Evolutionary conservation across 2,888 invertebrate species (phyloP).

Genomic region (Microctonus hyperodae): DNA sequence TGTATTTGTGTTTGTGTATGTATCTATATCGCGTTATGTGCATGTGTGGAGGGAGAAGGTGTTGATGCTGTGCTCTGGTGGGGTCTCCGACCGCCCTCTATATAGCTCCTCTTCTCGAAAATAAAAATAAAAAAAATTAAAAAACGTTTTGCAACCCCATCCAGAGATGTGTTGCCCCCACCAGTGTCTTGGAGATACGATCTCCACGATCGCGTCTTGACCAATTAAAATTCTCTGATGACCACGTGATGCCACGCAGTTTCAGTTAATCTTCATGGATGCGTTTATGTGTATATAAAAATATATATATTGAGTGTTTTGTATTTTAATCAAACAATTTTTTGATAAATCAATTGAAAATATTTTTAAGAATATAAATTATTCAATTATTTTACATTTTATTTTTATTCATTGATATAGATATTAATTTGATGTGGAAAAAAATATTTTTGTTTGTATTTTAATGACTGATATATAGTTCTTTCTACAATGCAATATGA

Average conservation of each 20-base stretch:
- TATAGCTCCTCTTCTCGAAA: constrained; percentile 33
- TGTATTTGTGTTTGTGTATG: not conserved
- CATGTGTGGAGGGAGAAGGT: constrained; percentile 19
- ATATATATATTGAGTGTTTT: not conserved
- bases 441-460: too few species aligned
- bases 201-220: constrained; percentile 44
- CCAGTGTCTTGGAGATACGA: constrained; percentile 29
- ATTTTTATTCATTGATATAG: too few species aligned
- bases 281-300: not conserved
- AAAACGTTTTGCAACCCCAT: constrained; percentile 34
- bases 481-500: too few species aligned
- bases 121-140: not conserved
- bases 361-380: too few species aligned
- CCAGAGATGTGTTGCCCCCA: constrained; percentile 36
- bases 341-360: too few species aligned
- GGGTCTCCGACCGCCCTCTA: constrained; percentile 35
- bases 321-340: not conserved
- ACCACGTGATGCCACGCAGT: constrained; percentile 53
- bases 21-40: not conserved
- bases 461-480: too few species aligned
- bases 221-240: constrained; percentile 61
- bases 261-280: not conserved
- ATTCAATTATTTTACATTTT: too few species aligned
- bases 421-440: too few species aligned
- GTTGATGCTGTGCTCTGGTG: constrained; percentile 30